phyloP scores from a whole-genome alignment of 2,888 invertebrate species.

The Atethmia centrago region DNA sequence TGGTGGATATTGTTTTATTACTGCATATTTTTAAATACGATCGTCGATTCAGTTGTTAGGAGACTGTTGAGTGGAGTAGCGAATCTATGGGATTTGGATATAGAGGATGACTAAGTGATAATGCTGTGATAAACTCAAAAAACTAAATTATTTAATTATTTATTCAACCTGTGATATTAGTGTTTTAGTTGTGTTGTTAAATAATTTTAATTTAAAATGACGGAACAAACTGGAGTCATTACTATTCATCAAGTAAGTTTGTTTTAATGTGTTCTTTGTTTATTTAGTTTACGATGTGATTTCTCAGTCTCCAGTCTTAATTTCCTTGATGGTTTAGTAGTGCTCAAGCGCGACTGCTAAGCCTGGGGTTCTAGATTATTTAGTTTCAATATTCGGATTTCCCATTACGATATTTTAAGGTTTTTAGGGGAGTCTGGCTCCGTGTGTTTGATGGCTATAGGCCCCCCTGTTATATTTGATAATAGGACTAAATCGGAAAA shows the following conservation, averaged over 20 bases:
- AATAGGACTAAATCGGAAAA: no score
- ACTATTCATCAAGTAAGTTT: conserved; percentile 85
- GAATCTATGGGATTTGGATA: conserved; percentile 75
- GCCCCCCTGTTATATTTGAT: no score
- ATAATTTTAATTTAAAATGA: conserved; percentile 70
- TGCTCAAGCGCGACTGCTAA: background rate
- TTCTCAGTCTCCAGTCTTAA: background rate
- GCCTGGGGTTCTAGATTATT: background rate
- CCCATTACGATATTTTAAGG: no score
- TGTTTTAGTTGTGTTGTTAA: conserved; percentile 55
- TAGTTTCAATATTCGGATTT: background rate
- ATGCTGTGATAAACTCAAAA: conserved; percentile 52
- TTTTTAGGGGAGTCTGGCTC: no score
- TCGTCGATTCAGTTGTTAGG: conserved; percentile 77
- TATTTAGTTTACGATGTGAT: background rate
- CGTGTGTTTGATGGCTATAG: no score
- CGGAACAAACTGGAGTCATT: conserved; percentile 80
- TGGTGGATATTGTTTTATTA: conserved; percentile 83
- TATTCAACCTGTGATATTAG: conserved; percentile 88
- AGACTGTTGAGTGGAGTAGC: conserved; percentile 69
- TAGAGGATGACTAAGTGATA: conserved; percentile 77
- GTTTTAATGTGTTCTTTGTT: background rate
- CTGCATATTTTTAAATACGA: conserved; percentile 82
- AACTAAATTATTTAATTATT: conserved; percentile 73
- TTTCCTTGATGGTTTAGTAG: background rate